phyloP scores from a whole-genome alignment of 2,113 vertebrate species.

The Lepisosteus oculatus region DNA sequence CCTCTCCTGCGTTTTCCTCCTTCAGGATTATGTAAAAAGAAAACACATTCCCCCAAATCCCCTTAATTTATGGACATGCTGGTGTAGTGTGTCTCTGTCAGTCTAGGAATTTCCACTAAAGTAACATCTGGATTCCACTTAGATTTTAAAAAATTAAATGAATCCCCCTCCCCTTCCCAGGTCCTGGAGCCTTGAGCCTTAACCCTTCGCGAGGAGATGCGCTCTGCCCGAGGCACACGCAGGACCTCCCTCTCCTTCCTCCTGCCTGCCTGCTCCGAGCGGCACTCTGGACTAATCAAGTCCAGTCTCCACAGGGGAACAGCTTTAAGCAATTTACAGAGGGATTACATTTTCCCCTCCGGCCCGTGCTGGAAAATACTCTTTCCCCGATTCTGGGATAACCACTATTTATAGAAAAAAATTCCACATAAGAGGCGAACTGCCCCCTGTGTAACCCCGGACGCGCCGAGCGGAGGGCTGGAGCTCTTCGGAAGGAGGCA shows the following conservation, averaged over 20 bases:
- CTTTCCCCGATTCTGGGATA: slow-evolving; percentile 4
- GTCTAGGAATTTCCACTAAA: slow-evolving; percentile 59
- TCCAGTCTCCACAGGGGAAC: not conserved
- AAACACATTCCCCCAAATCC: slow-evolving; percentile 54
- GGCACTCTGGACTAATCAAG: slow-evolving; percentile 4
- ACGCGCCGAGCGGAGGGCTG: no score
- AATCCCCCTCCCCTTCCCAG: slow-evolving; percentile 18
- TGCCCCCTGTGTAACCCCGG: no score
- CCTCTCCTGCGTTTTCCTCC: slow-evolving; percentile 23
- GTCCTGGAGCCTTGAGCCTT: slow-evolving; percentile 13
- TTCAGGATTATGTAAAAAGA: slow-evolving; percentile 47
- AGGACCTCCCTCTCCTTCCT: not conserved
- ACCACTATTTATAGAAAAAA: slow-evolving; percentile 41
- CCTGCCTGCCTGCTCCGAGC: not conserved
- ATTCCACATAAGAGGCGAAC: no score
- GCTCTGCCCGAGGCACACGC: not conserved
- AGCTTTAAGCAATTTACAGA: slow-evolving; percentile 28
- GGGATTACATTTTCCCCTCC: slow-evolving; percentile 9
- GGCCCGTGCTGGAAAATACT: slow-evolving; percentile 22
- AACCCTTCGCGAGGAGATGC: slow-evolving; percentile 27
- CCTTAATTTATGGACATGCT: slow-evolving; percentile 63
- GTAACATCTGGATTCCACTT: slow-evolving; percentile 37
- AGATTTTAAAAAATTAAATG: slow-evolving; percentile 39
- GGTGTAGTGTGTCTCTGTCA: slow-evolving; percentile 31
- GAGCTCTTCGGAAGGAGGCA: slow-evolving; percentile 40